phyloP scores from a whole-genome alignment of 2,797 vertebrate species.

The Chiloscyllium punctatum region DNA sequence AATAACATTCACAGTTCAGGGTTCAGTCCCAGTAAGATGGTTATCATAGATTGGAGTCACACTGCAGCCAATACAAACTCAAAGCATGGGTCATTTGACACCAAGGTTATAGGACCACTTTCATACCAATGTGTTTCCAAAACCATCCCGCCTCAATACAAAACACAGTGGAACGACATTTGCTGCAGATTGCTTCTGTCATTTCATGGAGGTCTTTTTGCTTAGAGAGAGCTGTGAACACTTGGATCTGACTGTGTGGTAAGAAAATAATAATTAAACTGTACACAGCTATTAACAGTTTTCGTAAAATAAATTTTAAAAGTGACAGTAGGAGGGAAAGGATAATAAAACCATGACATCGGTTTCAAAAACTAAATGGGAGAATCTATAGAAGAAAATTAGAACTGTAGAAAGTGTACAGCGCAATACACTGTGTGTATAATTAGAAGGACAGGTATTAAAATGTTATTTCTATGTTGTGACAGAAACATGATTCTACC shows the following conservation, averaged over 20 bases:
- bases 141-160: background rate
- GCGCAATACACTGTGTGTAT: slow-evolving; percentile 31
- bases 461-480: slow-evolving; percentile 33
- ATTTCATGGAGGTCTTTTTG: slow-evolving; percentile 22
- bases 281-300: slow-evolving; percentile 33
- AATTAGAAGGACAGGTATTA: slow-evolving; percentile 36
- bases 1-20: background rate
- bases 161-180: background rate
- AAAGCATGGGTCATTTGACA: background rate
- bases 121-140: background rate
- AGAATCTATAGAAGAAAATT: slow-evolving; percentile 34
- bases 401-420: slow-evolving; percentile 35
- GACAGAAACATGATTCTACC: slow-evolving; percentile 28
- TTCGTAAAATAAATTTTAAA: slow-evolving; percentile 27
- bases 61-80: background rate
- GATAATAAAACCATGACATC: slow-evolving; percentile 33
- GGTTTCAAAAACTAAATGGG: slow-evolving; percentile 30
- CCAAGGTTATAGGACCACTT: background rate
- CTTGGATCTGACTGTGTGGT: slow-evolving; percentile 35
- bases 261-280: slow-evolving; percentile 36
- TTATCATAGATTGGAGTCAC: background rate
- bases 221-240: slow-evolving; percentile 32
- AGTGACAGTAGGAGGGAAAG: slow-evolving; percentile 33
- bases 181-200: background rate
- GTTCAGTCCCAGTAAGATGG: background rate